phyloP scores from a whole-genome alignment of 2,888 invertebrate species.

The Anoncus sp. region DNA sequence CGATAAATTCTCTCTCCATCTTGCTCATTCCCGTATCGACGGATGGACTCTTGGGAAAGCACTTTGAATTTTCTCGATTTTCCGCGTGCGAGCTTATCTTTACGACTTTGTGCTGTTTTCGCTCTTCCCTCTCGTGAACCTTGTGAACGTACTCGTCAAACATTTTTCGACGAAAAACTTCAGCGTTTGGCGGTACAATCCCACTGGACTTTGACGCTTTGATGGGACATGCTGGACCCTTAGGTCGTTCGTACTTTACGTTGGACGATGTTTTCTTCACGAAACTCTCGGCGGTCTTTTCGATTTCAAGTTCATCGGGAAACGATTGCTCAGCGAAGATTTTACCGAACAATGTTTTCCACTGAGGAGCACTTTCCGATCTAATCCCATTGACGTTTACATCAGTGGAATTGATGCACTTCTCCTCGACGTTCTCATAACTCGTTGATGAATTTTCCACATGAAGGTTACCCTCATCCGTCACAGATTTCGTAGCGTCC shows the following conservation, averaged over 20 bases:
- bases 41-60: constrained; percentile 50
- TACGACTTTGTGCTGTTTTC: constrained; percentile 91
- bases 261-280: constrained; percentile 33
- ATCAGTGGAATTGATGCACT: constrained; percentile 36
- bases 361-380: constrained; percentile 10
- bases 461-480: constrained; percentile 63
- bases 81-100: constrained; percentile 87
- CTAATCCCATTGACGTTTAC: constrained; percentile 14
- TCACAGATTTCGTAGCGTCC: constrained; percentile 62
- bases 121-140: constrained; percentile 90
- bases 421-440: constrained; percentile 65
- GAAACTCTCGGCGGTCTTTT: neutral
- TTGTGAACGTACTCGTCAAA: constrained; percentile 93
- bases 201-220: constrained; percentile 61
- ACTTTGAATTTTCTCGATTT: constrained; percentile 67
- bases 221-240: constrained; percentile 11
- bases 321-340: constrained; percentile 5
- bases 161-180: constrained; percentile 91
- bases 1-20: constrained; percentile 91
- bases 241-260: constrained; percentile 58
- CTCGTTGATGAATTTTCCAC: constrained; percentile 68
- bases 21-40: constrained; percentile 79
- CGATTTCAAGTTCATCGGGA: neutral
- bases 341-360: constrained; percentile 43
- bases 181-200: constrained; percentile 85